Conservation (phyloP, 2,113 vertebrate genomes). For the Oriolus oriolus region DNA sequence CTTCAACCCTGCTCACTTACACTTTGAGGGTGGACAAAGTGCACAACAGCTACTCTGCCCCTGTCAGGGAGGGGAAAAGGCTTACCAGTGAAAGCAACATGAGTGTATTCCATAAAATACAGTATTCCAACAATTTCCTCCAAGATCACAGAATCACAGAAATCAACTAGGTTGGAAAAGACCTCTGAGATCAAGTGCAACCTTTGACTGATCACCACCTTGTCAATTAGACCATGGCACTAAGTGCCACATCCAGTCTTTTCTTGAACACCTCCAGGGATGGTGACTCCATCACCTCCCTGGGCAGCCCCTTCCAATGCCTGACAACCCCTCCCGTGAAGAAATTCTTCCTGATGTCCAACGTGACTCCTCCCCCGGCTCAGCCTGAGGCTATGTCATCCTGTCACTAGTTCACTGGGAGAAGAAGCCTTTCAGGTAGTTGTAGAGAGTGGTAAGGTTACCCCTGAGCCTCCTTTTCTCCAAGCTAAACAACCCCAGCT, state of each 20-base stretch:
- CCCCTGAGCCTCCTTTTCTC: neutral
- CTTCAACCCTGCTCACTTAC: neutral
- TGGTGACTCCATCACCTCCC: neutral
- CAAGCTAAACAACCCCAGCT: neutral
- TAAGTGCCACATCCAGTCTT: neutral
- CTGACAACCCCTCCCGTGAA: neutral
- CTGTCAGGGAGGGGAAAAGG: neutral
- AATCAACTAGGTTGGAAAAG: neutral
- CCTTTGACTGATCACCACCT: neutral
- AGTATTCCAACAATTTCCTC: neutral
- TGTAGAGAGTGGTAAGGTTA: neutral
- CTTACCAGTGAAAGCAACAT: neutral
- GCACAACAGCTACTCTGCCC: neutral
- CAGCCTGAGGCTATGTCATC: neutral
- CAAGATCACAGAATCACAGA: neutral
- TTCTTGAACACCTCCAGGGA: neutral
- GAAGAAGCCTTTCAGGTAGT: neutral
- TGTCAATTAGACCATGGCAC: neutral
- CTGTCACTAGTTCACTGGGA: neutral
- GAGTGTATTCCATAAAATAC: neutral
- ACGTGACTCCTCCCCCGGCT: neutral
- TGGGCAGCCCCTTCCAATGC: neutral
- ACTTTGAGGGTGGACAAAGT: accelerated
- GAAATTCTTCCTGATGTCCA: neutral
- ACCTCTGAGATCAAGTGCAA: neutral